Base-by-base conservation (phyloP, 2,797 vertebrate species). In the Gymnodraco acuticeps region DNA sequence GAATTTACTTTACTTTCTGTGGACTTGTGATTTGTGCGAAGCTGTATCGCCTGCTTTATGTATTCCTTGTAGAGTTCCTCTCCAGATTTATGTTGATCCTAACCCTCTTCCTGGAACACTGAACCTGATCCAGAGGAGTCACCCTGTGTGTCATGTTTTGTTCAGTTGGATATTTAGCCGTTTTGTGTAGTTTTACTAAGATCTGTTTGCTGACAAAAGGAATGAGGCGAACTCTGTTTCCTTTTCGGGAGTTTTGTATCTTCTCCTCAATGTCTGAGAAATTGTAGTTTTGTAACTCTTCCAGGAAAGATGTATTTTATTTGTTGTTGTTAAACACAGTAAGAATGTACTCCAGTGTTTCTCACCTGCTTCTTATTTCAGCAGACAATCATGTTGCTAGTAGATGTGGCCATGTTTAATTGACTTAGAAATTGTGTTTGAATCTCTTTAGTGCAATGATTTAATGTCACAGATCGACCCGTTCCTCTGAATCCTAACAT, bases 251-350 rank as follows among this genome's bases (percentile, higher is more conserved):
- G 70, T 96, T 96, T 96, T 95, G 94, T 95, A 93, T 82, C 88
- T 93, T 93, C 94, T 94, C 77, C 95, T 94, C 89, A 41, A 87
- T 82, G 91, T 93, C 84, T 67, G 66, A 83, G 77, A 74, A 77
- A 94, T 96, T 95, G 95, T 94, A 93, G 89, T 91, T 94, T 94
- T 95, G 91, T 94, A 83, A 75, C 75, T 81, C 77, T 83, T 87
- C 61, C 70, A 74, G 83, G 55, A 81, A 63, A 73, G 64, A 64
- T 19, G 64, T 82, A 78, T 82, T 85, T 64, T 38, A 27, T 27
- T 27, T 27, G 4, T 27, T 23, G 23, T 23, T 27, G 27, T 38
- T 82, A 79, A 86, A 71, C 74, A 83, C 75, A 65, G 74, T 69
- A 72, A 91, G 90, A 93, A 92, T 92, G 89, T 93, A 92, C 80